Evolutionary conservation across 2,797 vertebrate species (phyloP), one percentile per base, ranked within the genome.

Genomic region (Thalassophryne amazonica): DNA sequence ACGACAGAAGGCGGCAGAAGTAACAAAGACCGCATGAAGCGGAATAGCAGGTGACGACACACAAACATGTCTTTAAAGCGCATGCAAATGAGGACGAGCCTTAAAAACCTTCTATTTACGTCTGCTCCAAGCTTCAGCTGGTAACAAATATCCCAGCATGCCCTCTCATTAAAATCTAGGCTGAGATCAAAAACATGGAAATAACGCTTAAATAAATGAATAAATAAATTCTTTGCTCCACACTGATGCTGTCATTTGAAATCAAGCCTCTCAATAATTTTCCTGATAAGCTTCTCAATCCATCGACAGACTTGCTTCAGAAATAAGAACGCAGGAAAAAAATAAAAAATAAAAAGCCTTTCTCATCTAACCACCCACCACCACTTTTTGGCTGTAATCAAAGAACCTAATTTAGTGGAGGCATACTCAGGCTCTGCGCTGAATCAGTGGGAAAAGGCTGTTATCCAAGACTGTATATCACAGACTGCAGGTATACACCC

Each of bases 401-500:
- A 49, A 51, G 30, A 58, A 29, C 30, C 32, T 36, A 37, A 73
- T 92, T 92, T 48, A 91, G 86, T 46, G 87, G 83, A 0, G 87
- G 87, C 32, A 86, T 84, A 0, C 87, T 86, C 35, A 45, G 89
- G 74, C 14, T 81, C 83, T 78, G 91, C 31, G 22, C 89, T 91
- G 80, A 93, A 91, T 92, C 76, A 92, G 70, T 32, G 34, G 84
- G 83, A 15, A 89, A 90, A 53, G 30, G 75, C 91, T 91, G 54
- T 30, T 79, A 86, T 84, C 29, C 22, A 12, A 17, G 15, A 35
- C 9, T 29, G 13, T 41, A 53, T n/a, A 57, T 54, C 31, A 53
- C 20, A 52, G n/a, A 17, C 28, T 36, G 46, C 35, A 69, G 57
- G 59, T 39, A 48, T 40, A 35, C 39, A 54, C 22, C 28, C 51